These are phyloP conservation scores for Porites evermanni DNA, from an alignment of 92 coral and sea anemone genomes.

Conservation along the genomic window DNA sequence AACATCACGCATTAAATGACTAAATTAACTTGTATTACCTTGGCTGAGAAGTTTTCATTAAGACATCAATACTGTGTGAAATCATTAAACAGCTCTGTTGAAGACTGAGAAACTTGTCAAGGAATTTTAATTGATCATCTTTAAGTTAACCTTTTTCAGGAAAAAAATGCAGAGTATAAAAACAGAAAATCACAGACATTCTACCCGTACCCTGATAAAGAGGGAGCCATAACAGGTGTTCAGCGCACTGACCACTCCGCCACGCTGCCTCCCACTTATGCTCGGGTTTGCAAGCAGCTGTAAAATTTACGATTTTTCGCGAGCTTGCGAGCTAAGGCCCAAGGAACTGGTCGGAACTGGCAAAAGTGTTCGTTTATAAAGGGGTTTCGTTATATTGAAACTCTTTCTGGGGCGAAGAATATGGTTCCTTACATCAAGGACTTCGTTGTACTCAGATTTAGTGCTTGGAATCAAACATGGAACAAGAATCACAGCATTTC, in stretches of 20 bases:
- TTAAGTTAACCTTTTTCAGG: background rate
- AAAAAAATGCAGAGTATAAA: background rate
- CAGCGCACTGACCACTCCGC: too few relatives aligned
- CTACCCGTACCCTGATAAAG: background rate
- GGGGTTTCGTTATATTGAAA: background rate
- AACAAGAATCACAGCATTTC: background rate
- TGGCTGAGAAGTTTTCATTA: conserved; percentile 84
- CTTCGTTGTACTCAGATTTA: too few relatives aligned
- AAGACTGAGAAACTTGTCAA: conserved; percentile 70
- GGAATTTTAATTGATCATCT: background rate
- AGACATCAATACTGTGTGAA: conserved; percentile 85
- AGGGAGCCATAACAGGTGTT: too few relatives aligned
- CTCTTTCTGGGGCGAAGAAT: background rate
- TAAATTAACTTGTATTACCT: conserved; percentile 47
- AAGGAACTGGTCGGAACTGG: too few relatives aligned
- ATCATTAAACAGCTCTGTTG: conserved; percentile 92
- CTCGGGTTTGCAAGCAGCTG: too few relatives aligned
- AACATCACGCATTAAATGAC: background rate
- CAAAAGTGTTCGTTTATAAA: too few relatives aligned
- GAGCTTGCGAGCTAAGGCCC: too few relatives aligned
- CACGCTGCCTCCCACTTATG: too few relatives aligned
- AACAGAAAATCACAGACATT: background rate
- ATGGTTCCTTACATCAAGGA: too few relatives aligned
- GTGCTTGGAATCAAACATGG: too few relatives aligned
- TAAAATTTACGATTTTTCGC: too few relatives aligned